Percentiles rank a stretch among this genome's conserved stretches.
Conservation (phyloP, 2,113 vertebrate species). For the Argyrosomus japonicus region DNA sequence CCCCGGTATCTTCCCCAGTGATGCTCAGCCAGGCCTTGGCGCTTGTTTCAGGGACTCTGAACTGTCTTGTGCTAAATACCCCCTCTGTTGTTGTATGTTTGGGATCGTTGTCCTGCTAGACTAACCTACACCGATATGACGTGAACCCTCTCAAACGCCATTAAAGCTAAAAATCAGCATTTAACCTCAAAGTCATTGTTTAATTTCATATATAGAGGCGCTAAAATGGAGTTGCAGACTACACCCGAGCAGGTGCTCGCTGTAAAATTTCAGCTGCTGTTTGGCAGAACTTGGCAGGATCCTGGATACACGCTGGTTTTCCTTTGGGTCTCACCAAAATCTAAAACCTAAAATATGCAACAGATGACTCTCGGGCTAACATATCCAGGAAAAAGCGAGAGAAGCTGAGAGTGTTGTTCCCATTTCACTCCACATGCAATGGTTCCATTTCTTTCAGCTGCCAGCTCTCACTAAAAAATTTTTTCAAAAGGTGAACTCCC, state of each 20-base stretch:
- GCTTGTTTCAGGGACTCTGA: background rate
- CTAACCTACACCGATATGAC: background rate
- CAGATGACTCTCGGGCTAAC: slow-evolving; percentile 21
- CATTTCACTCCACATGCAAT: slow-evolving; percentile 14
- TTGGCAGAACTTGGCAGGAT: slow-evolving; percentile 1
- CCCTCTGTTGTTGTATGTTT: background rate
- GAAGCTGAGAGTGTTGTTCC: slow-evolving; percentile 1
- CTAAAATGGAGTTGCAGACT: background rate
- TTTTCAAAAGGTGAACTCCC: slow-evolving; percentile 43
- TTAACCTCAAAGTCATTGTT: background rate
- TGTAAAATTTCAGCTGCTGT: background rate
- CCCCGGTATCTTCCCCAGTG: background rate
- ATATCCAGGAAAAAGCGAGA: slow-evolving; percentile 6
- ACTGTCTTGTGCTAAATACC: too few relatives aligned
- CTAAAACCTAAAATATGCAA: slow-evolving; percentile 52
- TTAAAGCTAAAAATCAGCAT: background rate
- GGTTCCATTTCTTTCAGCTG: slow-evolving; percentile 35
- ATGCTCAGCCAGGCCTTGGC: background rate
- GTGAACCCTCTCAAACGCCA: background rate
- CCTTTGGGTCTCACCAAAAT: background rate
- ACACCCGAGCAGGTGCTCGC: background rate
- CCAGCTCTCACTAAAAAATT: slow-evolving; percentile 25
- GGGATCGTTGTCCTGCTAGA: background rate
- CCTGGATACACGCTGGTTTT: slow-evolving; percentile 1
- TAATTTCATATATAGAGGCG: too few relatives aligned